A percentile compares a stretch with the other conserved stretches of the same genome.
These are phyloP conservation scores for Drosophila burlai DNA, from an alignment of 1,140 invertebrate genomes.

Conservation along the genomic window DNA sequence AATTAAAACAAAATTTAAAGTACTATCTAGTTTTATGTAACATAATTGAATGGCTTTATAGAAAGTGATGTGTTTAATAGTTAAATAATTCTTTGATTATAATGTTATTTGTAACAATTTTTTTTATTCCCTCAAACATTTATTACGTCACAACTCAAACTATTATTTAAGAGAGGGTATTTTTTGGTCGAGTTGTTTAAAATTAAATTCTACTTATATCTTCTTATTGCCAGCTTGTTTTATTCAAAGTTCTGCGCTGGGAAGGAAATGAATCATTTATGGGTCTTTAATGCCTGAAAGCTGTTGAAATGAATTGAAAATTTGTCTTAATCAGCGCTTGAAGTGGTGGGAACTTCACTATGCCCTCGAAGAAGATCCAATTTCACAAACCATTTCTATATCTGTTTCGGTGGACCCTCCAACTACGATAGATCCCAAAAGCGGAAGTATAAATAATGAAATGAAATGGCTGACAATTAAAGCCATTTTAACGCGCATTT, in stretches of 20 bases:
- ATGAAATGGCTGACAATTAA: conserved; percentile 69
- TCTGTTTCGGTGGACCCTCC: conserved; percentile 24
- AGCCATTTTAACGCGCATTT: conserved; percentile 75
- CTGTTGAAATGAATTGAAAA: conserved; percentile 56
- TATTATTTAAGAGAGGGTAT: conserved; percentile 6
- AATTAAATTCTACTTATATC: not conserved
- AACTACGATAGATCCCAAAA: conserved; percentile 25
- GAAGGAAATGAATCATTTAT: conserved; percentile 77
- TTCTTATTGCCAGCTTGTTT: conserved; percentile 8
- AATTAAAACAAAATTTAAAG: no score
- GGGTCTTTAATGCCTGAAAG: conserved; percentile 32
- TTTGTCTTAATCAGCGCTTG: conserved; percentile 71
- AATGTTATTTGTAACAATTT: no score
- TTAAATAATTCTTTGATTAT: not conserved
- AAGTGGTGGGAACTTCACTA: conserved; percentile 31
- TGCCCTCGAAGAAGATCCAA: conserved; percentile 30
- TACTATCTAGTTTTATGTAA: not conserved
- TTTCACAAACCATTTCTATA: conserved; percentile 56
- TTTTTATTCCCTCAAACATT: not conserved
- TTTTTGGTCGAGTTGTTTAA: not conserved
- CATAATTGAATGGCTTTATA: not conserved
- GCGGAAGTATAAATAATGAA: conserved; percentile 77
- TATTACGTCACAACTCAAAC: not conserved
- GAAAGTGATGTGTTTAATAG: not conserved
- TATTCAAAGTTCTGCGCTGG: conserved; percentile 39